These are phyloP conservation scores for Meriones unguiculatus DNA, from an alignment of 2,113 vertebrate genomes.

Conservation along the genomic window DNA sequence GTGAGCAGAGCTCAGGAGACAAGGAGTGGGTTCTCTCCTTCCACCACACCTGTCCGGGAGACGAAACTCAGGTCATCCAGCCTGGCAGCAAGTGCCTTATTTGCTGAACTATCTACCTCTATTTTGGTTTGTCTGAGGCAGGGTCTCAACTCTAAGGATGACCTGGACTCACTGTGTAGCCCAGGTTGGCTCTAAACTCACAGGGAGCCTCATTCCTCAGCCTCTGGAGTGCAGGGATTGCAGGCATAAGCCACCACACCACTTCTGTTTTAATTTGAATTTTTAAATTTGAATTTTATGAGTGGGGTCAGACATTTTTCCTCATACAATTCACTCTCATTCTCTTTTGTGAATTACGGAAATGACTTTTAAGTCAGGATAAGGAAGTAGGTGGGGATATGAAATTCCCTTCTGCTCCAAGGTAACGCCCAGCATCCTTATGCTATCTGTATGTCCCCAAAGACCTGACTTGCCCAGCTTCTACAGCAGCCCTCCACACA, in stretches of 20 bases:
- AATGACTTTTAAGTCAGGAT: neutral
- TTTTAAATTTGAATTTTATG: neutral
- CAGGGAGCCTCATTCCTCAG: neutral
- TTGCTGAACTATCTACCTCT: neutral
- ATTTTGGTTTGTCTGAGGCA: neutral
- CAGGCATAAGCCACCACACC: neutral
- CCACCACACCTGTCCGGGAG: neutral
- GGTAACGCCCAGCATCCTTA: neutral
- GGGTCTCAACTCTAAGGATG: neutral
- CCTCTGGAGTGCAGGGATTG: neutral
- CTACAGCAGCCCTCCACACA: neutral
- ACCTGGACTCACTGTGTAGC: neutral
- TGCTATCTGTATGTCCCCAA: too few relatives aligned
- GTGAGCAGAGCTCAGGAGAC: neutral
- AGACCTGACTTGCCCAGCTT: too few relatives aligned
- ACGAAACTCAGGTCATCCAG: neutral
- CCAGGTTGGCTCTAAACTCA: neutral
- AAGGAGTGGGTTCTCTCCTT: neutral
- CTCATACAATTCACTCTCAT: neutral
- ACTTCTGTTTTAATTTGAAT: neutral
- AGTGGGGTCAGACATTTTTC: neutral
- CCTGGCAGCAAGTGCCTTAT: neutral
- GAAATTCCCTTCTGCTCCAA: neutral
- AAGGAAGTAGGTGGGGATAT: neutral
- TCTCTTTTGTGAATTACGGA: neutral